These are phyloP conservation scores for Misgurnus anguillicaudatus DNA, from an alignment of 2,113 vertebrate genomes.

Conservation along the genomic window DNA sequence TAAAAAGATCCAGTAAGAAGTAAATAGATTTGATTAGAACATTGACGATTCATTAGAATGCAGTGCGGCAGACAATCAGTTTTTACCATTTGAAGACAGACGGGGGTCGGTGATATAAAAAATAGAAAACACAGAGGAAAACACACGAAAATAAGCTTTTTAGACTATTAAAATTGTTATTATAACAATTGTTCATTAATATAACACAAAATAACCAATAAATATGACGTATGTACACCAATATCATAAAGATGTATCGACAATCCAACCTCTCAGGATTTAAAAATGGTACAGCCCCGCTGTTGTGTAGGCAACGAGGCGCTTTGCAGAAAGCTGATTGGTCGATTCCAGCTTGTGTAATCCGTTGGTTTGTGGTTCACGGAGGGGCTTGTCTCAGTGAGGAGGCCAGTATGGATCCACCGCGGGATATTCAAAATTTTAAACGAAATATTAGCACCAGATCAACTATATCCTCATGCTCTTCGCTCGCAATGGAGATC, in stretches of 20 bases:
- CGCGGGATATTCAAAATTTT: constrained; percentile 77
- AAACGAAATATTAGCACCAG: constrained; percentile 54
- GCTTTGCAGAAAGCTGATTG: neutral
- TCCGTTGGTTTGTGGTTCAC: constrained; percentile 30
- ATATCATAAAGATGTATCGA: neutral
- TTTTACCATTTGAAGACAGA: constrained; percentile 43
- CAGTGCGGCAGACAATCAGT: constrained; percentile 46
- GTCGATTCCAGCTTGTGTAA: neutral
- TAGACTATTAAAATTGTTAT: neutral
- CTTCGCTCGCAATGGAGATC: constrained; percentile 77
- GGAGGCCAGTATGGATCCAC: constrained; percentile 63
- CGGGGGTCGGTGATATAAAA: neutral
- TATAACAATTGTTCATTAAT: neutral
- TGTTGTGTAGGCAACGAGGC: constrained; percentile 52
- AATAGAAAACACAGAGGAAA: neutral
- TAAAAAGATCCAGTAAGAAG: neutral
- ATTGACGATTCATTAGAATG: constrained; percentile 47
- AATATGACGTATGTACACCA: neutral
- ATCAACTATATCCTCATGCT: constrained; percentile 63
- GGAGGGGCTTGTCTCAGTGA: constrained; percentile 44
- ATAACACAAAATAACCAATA: neutral
- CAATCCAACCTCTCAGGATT: constrained; percentile 52
- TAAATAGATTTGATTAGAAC: neutral
- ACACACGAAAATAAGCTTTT: neutral
- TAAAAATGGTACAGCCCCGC: constrained; percentile 52